These are phyloP conservation scores for Phrynosoma platyrhinos DNA, from an alignment of 2,113 vertebrate species.

Conservation along the genomic window DNA sequence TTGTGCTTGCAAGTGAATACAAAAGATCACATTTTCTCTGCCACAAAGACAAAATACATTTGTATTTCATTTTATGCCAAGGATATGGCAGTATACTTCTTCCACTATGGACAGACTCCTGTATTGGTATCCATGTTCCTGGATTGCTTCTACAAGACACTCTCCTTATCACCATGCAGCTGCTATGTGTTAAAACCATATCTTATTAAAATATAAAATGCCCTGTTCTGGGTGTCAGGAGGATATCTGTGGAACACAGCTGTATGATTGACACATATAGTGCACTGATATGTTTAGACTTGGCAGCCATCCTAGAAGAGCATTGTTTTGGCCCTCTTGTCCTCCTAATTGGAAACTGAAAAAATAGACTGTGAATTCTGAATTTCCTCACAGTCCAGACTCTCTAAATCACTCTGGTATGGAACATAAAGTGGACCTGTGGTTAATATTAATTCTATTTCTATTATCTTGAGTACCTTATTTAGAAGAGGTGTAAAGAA, in stretches of 20 bases:
- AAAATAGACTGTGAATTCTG: background rate
- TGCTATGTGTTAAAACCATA: background rate
- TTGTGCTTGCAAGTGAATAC: background rate
- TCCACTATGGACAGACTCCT: constrained; percentile 1
- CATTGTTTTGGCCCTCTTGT: background rate
- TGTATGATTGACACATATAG: background rate
- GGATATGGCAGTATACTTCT: background rate
- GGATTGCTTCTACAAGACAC: background rate
- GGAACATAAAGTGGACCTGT: background rate
- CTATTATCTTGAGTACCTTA: background rate
- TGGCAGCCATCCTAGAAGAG: constrained; percentile 12
- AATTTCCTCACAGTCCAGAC: constrained; percentile 6
- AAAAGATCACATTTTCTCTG: background rate
- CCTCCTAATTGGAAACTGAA: constrained; percentile 23
- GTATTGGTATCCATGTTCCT: background rate
- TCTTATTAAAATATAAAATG: constrained; percentile 8
- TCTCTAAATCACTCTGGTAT: background rate
- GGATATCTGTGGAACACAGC: background rate
- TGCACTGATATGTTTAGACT: background rate
- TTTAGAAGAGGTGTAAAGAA: background rate
- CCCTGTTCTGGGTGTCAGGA: background rate
- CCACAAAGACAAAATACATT: background rate
- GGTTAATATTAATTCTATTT: constrained; percentile 13
- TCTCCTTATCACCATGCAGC: background rate
- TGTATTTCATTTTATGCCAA: constrained; percentile 3